Percentiles rank a stretch among this genome's conserved stretches.
phyloP scores from a whole-genome alignment of 1,140 invertebrate species.

The Drosophila mojavensis region DNA sequence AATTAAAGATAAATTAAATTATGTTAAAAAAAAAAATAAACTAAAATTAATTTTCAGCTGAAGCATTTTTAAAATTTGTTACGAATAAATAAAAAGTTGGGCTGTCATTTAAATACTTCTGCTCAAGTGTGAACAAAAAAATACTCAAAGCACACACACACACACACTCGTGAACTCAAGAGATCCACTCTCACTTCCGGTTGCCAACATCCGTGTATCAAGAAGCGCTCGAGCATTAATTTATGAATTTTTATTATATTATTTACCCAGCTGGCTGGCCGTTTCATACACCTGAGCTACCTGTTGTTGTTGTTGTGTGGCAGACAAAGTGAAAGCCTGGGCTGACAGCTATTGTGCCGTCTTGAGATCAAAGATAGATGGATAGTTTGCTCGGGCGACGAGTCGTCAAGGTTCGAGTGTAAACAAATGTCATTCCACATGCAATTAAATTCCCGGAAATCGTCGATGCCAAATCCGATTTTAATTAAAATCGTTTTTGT shows the following conservation, averaged over 20 bases:
- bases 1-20: no score
- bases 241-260: conserved; percentile 78
- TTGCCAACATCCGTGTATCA: conserved; percentile 73
- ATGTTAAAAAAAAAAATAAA: no score
- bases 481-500: conserved; percentile 76
- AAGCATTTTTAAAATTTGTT: no score
- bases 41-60: no score
- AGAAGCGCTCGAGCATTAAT: conserved; percentile 74
- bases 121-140: conserved; percentile 12
- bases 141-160: conserved; percentile 12
- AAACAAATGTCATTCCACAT: conserved; percentile 70
- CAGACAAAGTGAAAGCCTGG: conserved; percentile 15
- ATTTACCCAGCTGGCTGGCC: conserved; percentile 52
- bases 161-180: background rate
- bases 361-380: conserved; percentile 55
- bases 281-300: conserved; percentile 3
- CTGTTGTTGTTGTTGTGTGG: conserved; percentile 18
- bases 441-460: conserved; percentile 75
- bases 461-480: conserved; percentile 77
- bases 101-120: background rate
- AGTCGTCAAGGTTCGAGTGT: conserved; percentile 44
- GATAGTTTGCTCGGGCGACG: background rate
- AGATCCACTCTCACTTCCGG: conserved; percentile 48
- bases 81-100: no score
- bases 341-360: conserved; percentile 48